phyloP scores from a whole-genome alignment of 2,888 invertebrate genomes.

The Isoperla grammatica region DNA sequence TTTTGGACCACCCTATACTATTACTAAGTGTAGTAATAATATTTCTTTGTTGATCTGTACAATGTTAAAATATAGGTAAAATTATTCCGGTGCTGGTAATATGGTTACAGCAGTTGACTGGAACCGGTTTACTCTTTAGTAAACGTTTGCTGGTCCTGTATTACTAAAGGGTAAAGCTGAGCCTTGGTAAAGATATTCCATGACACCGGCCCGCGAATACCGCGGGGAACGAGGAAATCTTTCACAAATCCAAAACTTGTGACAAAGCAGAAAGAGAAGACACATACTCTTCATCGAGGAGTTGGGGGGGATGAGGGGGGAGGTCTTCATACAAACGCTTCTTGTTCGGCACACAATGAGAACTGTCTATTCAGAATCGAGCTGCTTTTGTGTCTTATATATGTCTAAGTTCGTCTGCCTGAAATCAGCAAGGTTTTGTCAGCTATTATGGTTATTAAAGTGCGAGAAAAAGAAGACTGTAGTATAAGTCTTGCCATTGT shows the following conservation, averaged over 20 bases:
- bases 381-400: conserved; percentile 27
- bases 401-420: conserved; percentile 21
- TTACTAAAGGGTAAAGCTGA: too few species aligned
- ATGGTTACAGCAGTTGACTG: too few species aligned
- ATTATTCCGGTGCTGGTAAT: too few species aligned
- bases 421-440: conserved; percentile 31
- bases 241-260: conserved; percentile 25
- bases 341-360: conserved; percentile 29
- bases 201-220: not conserved
- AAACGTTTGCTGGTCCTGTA: not conserved
- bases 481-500: conserved; percentile 27
- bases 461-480: conserved; percentile 23
- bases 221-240: conserved; percentile 19
- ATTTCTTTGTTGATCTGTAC: too few species aligned
- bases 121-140: too few species aligned
- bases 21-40: too few species aligned
- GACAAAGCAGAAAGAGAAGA: conserved; percentile 26
- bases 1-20: too few species aligned
- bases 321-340: conserved; percentile 10
- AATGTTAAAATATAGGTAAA: too few species aligned
- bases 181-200: too few species aligned
- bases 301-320: not conserved
- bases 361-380: conserved; percentile 28
- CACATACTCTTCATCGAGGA: not conserved
- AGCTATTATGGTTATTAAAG: conserved; percentile 33